phyloP scores from a whole-genome alignment of 2,113 vertebrate species.

The Nibea coibor region DNA sequence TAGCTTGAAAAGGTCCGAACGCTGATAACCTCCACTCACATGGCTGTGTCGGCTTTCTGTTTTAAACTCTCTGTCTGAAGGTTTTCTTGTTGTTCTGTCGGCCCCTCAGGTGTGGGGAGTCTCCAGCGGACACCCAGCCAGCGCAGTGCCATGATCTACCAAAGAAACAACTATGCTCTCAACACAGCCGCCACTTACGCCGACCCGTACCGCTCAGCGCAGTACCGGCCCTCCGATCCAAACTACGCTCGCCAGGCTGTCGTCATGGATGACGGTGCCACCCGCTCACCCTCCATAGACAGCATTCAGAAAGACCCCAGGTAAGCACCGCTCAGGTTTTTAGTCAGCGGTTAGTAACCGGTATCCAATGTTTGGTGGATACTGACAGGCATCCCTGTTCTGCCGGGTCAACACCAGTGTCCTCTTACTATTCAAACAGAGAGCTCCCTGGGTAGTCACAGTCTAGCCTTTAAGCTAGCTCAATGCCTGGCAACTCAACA shows the following conservation, averaged over 20 bases:
- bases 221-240: conserved; percentile 88
- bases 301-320: conserved; percentile 99
- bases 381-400: conserved; percentile 55
- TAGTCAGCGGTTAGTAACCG: conserved; percentile 17
- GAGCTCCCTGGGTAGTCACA: conserved; percentile 58
- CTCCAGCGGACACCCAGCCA: conserved; percentile 95
- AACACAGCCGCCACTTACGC: conserved; percentile 89
- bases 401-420: conserved; percentile 73
- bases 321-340: conserved; percentile 69
- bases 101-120: conserved; percentile 88
- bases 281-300: conserved; percentile 95
- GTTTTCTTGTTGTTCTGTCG: background rate
- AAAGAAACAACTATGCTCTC: conserved; percentile 93
- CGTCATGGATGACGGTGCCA: conserved; percentile 87
- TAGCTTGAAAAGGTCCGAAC: conserved; percentile 42
- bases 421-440: conserved; percentile 75
- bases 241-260: conserved; percentile 82
- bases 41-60: background rate
- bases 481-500: conserved; percentile 59
- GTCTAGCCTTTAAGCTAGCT: conserved; percentile 58
- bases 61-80: conserved; percentile 6
- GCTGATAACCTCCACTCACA: conserved; percentile 37
- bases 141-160: conserved; percentile 94
- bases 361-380: background rate
- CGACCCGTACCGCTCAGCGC: conserved; percentile 89